Conservation (phyloP, 2,797 vertebrate species). For the Diceros bicornis region DNA sequence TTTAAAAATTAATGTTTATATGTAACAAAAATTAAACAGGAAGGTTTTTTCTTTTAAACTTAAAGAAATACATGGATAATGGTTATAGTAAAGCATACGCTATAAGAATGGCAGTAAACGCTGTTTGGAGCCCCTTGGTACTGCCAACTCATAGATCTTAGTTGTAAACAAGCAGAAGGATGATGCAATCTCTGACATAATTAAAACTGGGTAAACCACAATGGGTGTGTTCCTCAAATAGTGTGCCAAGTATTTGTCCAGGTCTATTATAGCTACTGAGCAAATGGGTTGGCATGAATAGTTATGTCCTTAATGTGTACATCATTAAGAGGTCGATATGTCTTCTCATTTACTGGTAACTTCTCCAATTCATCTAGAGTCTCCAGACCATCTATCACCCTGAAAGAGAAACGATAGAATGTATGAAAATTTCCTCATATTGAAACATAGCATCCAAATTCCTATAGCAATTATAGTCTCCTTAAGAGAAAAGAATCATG, state of each 20-base stretch:
- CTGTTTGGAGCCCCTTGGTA: neutral
- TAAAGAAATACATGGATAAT: slow-evolving; percentile 18
- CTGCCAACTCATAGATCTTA: neutral
- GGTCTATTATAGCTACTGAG: slow-evolving; percentile 88
- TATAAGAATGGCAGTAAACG: neutral
- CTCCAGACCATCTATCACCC: slow-evolving; percentile 98
- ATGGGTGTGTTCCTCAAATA: neutral
- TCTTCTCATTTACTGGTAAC: slow-evolving; percentile 98
- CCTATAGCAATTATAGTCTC: neutral
- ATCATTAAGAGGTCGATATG: slow-evolving; percentile 96
- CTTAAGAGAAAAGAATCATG: neutral
- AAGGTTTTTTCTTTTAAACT: neutral
- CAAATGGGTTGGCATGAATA: slow-evolving; percentile 98
- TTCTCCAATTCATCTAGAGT: slow-evolving; percentile 98
- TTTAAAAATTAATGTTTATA: slow-evolving; percentile 59
- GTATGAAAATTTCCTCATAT: slow-evolving; percentile 60
- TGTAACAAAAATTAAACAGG: slow-evolving; percentile 29
- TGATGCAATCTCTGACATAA: slow-evolving; percentile 24
- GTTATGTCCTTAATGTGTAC: slow-evolving; percentile 96
- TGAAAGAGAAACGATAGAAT: slow-evolving; percentile 84
- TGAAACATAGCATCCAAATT: slow-evolving; percentile 42
- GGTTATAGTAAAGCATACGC: neutral
- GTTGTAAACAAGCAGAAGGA: slow-evolving; percentile 22
- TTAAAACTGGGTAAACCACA: slow-evolving; percentile 37
- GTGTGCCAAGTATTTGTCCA: neutral